Conservation (phyloP, 2,888 invertebrate species). For the Omphaloscelis lunosa region DNA sequence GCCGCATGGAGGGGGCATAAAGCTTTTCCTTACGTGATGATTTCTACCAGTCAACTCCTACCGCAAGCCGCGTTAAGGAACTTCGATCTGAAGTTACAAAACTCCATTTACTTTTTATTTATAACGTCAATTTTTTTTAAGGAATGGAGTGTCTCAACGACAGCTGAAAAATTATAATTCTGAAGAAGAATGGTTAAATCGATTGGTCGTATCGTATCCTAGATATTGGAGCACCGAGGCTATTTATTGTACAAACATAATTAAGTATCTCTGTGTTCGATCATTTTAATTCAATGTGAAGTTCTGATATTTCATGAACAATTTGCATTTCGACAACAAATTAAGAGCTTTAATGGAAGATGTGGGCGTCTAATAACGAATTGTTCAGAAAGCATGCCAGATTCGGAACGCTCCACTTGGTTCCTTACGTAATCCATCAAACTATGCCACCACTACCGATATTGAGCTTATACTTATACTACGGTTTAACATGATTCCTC, state of each 20-base stretch:
- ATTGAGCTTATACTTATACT: conserved; percentile 10
- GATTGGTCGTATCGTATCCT: conserved; percentile 22
- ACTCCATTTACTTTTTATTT: neutral
- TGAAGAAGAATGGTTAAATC: neutral
- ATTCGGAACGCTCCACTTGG: neutral
- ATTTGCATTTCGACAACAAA: conserved; percentile 1
- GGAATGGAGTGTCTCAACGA: neutral
- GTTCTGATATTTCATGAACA: conserved; percentile 5
- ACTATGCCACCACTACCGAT: conserved; percentile 3
- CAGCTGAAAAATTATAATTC: neutral
- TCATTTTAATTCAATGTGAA: neutral
- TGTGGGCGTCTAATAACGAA: neutral
- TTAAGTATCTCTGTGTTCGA: neutral
- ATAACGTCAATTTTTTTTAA: neutral
- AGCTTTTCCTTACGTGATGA: no score
- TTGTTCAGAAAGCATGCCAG: conserved; percentile 1
- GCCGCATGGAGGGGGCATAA: no score
- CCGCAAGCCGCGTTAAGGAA: no score
- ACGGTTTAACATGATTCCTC: conserved; percentile 13
- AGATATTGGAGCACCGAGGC: conserved; percentile 1
- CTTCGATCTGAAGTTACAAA: neutral
- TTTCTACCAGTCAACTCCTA: no score
- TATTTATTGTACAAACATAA: neutral
- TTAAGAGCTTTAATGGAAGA: conserved; percentile 3
- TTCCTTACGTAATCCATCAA: conserved; percentile 25